Percentiles rank a stretch among this genome's conserved stretches.
Conservation (phyloP, 1,140 invertebrate genomes). For the Condylostylus longicornis region DNA sequence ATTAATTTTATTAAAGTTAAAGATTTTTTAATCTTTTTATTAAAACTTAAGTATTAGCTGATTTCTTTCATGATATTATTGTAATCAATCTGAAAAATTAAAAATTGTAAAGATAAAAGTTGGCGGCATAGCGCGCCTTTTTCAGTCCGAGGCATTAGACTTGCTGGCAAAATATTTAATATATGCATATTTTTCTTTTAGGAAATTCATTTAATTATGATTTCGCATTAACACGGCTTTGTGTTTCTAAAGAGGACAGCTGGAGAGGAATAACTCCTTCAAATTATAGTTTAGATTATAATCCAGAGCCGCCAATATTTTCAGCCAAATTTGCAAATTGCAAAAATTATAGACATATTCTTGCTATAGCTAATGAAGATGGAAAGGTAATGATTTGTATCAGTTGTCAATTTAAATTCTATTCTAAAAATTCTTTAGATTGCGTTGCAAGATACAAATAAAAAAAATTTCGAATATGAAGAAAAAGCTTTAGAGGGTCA, state of each 20-base stretch:
- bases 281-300: slow-evolving; percentile 30
- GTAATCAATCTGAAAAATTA: not conserved
- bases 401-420: not conserved
- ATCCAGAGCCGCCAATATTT: slow-evolving; percentile 45
- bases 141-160: not conserved
- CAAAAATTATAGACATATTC: slow-evolving; percentile 45
- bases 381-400: slow-evolving; percentile 40
- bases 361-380: slow-evolving; percentile 73
- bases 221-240: slow-evolving; percentile 22
- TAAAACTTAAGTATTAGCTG: not conserved
- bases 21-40: not conserved
- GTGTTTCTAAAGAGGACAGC: slow-evolving; percentile 33
- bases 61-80: no score
- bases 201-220: slow-evolving; percentile 22
- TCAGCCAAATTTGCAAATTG: slow-evolving; percentile 46
- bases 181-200: slow-evolving; percentile 8
- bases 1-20: not conserved
- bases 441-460: slow-evolving; percentile 29
- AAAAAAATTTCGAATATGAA: slow-evolving; percentile 18
- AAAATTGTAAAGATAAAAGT: not conserved
- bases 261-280: slow-evolving; percentile 36
- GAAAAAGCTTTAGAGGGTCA: slow-evolving; percentile 34
- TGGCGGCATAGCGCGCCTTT: not conserved
- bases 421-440: slow-evolving; percentile 11
- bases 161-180: not conserved